phyloP scores from a whole-genome alignment of 2,888 invertebrate genomes.

The Pelosia muscerda region DNA sequence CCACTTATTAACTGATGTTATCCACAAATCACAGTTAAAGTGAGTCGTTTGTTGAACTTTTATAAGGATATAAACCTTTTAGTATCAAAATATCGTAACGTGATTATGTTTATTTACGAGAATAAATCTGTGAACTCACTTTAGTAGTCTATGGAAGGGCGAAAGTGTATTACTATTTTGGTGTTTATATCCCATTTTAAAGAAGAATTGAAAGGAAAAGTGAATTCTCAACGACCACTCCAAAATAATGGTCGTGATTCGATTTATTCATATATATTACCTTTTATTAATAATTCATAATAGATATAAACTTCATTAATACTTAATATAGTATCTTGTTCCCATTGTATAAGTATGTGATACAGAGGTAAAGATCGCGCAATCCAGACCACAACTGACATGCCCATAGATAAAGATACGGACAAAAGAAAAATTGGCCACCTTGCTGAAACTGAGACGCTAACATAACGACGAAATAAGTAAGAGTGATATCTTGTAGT shows the following conservation, averaged over 20 bases:
- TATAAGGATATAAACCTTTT: background rate
- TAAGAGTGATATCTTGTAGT: background rate
- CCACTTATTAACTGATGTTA: constrained; percentile 21
- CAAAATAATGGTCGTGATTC: background rate
- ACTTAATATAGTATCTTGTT: background rate
- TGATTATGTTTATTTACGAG: no score
- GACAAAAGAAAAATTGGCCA: no score
- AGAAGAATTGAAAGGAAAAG: background rate
- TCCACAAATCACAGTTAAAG: constrained; percentile 15
- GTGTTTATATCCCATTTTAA: background rate
- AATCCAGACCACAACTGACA: no score
- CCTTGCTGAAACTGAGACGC: no score
- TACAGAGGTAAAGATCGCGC: no score
- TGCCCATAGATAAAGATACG: no score
- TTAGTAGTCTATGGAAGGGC: no score
- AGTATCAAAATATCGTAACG: background rate
- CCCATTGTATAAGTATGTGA: background rate
- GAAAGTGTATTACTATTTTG: no score
- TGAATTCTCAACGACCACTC: background rate
- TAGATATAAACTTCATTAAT: no score
- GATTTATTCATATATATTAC: background rate
- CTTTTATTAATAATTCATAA: no score
- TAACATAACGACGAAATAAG: no score
- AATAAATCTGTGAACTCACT: no score
- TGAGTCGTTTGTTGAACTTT: constrained; percentile 1